phyloP scores from a whole-genome alignment of 2,797 vertebrate genomes.

The Synanceia verrucosa region DNA sequence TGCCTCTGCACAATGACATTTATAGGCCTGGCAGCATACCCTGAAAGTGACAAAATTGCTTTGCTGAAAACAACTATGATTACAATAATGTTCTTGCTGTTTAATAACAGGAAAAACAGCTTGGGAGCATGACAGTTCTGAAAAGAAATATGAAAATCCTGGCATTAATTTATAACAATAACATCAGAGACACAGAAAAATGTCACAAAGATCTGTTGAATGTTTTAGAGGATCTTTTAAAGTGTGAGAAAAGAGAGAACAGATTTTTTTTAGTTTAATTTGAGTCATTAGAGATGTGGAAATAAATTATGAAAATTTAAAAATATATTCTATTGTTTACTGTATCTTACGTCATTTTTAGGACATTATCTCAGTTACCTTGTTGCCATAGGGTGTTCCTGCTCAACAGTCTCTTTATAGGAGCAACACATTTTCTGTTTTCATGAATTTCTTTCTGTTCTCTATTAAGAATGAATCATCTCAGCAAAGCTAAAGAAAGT shows the following conservation, averaged over 20 bases:
- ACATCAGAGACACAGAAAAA: neutral
- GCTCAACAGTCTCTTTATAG: conserved; percentile 23
- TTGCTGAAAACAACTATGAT: conserved; percentile 5
- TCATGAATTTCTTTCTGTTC: neutral
- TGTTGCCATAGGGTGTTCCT: neutral
- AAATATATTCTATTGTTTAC: neutral
- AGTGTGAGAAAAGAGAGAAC: neutral
- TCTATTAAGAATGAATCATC: conserved; percentile 43
- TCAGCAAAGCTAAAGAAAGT: conserved; percentile 35
- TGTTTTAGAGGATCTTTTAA: neutral
- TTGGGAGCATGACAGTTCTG: neutral
- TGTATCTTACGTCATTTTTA: neutral
- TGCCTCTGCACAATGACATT: conserved; percentile 12
- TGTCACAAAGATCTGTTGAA: neutral
- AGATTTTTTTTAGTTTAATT: neutral
- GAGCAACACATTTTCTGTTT: conserved; percentile 12
- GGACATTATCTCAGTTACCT: neutral
- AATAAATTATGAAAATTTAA: neutral
- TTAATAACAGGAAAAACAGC: neutral
- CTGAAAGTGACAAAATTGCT: neutral
- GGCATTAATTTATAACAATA: neutral
- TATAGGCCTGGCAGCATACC: neutral
- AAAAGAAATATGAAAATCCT: conserved; percentile 3
- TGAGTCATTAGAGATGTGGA: neutral
- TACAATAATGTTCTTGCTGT: neutral